These are phyloP conservation scores for Sterna hirundo DNA, from an alignment of 2,113 vertebrate genomes.

Conservation along the genomic window DNA sequence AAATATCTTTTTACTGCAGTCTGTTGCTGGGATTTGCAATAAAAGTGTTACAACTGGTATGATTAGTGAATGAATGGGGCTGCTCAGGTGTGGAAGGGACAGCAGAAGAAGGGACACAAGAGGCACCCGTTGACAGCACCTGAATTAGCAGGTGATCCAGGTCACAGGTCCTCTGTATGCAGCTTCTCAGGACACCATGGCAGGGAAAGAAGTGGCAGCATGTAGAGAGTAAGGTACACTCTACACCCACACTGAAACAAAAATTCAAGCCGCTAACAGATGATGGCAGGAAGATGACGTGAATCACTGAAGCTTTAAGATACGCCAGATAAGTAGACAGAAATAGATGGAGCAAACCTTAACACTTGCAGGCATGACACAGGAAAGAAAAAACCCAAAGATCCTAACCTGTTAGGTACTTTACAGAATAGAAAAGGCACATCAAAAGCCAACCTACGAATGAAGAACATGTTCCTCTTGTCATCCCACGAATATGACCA, in stretches of 20 bases:
- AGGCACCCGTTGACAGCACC: not conserved
- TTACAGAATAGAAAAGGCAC: not conserved
- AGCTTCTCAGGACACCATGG: not conserved
- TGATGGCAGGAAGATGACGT: not conserved
- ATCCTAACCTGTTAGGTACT: not conserved
- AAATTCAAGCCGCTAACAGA: not conserved
- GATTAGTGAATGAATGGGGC: not conserved
- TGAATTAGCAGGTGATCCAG: not conserved
- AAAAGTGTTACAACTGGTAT: accelerated
- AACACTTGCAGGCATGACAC: not conserved
- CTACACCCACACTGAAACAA: not conserved
- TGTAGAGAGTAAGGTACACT: not conserved
- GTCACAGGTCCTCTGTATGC: not conserved
- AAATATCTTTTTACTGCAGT: not conserved
- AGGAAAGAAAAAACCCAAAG: not conserved
- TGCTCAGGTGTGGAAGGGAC: not conserved
- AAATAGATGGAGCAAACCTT: not conserved
- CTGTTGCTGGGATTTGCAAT: not conserved
- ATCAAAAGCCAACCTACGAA: not conserved
- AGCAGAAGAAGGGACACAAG: not conserved
- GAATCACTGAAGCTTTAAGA: not conserved
- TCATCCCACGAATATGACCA: not conserved
- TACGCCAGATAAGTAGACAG: not conserved
- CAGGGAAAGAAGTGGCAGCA: not conserved
- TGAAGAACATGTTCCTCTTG: not conserved